Evolutionary conservation across 2,113 vertebrate genomes (phyloP), one percentile per base, ranked within the genome.

Genomic region (Megalops atlanticus): DNA sequence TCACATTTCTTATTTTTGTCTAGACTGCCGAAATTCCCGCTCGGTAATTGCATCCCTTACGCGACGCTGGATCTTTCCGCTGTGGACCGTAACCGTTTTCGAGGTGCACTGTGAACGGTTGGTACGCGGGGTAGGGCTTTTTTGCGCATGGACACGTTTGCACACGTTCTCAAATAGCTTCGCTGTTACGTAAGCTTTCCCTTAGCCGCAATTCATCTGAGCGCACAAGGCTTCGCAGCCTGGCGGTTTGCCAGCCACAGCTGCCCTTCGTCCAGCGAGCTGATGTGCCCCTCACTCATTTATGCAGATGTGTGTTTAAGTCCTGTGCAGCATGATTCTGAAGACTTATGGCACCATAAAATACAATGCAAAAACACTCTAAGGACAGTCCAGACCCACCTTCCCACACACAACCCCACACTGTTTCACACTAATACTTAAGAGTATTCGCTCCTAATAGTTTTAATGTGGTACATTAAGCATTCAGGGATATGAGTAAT

Each of bases 1-100:
- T 74, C 27, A 12, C 43, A 90, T 88, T 85, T 74, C 27, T 6
- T 40, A 90, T 88, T 85, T 89, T 86, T 75, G 85, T 83, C 43
- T 36, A 82, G 79, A 80, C 86, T 83, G 81, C 83, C 83, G 79
- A 83, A 73, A n/a, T 79, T 40, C 27, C 33, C 80, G 40, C 72
- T 35, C 58, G 58, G 68, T 52, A 54, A 64, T 82, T 80, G 27
- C 74, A 71, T 72, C 58, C 31, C 58, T 70, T 70, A 14, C 27
- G 24, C 54, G 54, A 69, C 36, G 70, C 39, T 18, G 10, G 7
- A 73, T 83, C n/a, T 16, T 78, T 21, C 16, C 33, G 74, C 82
- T 80, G 79, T 82, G 47, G 58, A 83, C 38, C 79, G 81, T 54
- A 27, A 31, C 11, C 27, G 83, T 2, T 11, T 64, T 64, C n/a